A percentile compares a stretch with the other conserved stretches of the same genome.
These are phyloP conservation scores for Operophtera brumata DNA, from an alignment of 2,888 invertebrate genomes.

Conservation along the genomic window DNA sequence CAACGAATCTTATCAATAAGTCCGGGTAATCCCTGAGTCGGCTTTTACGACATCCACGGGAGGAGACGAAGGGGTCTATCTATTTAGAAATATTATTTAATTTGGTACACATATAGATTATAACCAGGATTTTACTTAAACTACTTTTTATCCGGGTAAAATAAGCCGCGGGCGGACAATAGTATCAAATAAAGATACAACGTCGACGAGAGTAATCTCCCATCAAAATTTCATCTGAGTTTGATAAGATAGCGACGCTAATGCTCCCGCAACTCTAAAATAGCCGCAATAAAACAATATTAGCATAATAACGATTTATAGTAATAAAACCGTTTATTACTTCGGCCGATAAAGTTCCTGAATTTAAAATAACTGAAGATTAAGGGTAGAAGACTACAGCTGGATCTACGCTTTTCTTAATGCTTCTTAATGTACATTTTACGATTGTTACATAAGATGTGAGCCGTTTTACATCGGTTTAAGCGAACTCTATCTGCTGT, in stretches of 20 bases:
- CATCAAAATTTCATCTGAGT: slow-evolving; percentile 47
- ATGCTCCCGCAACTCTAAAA: slow-evolving; percentile 56
- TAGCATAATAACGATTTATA: slow-evolving; percentile 72
- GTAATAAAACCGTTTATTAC: slow-evolving; percentile 75
- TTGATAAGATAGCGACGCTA: slow-evolving; percentile 58
- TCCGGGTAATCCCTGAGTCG: no score
- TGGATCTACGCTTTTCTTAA: slow-evolving; percentile 65
- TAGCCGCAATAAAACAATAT: slow-evolving; percentile 70
- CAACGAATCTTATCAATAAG: no score
- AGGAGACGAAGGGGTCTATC: no score
- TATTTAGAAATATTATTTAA: no score
- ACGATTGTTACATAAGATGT: slow-evolving; percentile 78
- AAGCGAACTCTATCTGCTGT: slow-evolving; percentile 76
- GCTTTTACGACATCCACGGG: no score
- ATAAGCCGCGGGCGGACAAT: no score
- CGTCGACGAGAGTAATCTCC: slow-evolving; percentile 42
- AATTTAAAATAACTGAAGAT: slow-evolving; percentile 77
- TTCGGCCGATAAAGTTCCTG: slow-evolving; percentile 71
- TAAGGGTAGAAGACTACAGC: slow-evolving; percentile 66
- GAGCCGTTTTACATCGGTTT: slow-evolving; percentile 73
- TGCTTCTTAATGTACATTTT: slow-evolving; percentile 80
- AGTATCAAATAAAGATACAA: slow-evolving; percentile 37
- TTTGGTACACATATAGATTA: no score
- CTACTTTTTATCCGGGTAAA: no score
- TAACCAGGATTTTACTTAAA: no score